A percentile compares a stretch with the other conserved stretches of the same genome.
These are phyloP conservation scores for Heteropelma amictum DNA, from an alignment of 2,888 invertebrate species.

Conservation along the genomic window DNA sequence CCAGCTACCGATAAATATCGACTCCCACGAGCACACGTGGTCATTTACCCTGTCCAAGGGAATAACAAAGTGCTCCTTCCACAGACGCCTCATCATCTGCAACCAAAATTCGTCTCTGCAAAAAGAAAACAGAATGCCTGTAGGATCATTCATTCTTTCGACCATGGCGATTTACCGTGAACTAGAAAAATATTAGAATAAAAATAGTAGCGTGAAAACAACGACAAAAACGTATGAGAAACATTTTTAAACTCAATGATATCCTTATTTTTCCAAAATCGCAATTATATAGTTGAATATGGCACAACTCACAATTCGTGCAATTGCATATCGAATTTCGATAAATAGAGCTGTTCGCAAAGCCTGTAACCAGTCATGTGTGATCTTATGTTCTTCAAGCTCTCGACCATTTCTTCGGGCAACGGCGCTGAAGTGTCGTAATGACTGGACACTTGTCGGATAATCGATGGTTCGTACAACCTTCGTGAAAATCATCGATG, in stretches of 20 bases:
- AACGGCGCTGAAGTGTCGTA: conserved; percentile 86
- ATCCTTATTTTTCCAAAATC: background rate
- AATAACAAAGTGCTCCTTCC: conserved; percentile 89
- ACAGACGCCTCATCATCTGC: conserved; percentile 86
- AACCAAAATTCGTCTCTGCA: conserved; percentile 88
- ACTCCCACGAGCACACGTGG: conserved; percentile 91
- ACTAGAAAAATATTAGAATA: too few species aligned
- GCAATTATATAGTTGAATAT: background rate
- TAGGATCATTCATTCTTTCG: too few species aligned
- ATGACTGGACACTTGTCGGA: conserved; percentile 85
- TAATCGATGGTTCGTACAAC: conserved; percentile 83
- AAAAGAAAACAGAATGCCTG: too few species aligned
- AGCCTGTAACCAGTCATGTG: conserved; percentile 90
- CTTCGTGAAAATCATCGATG: conserved; percentile 62
- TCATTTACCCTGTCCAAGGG: conserved; percentile 88
- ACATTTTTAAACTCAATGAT: too few species aligned
- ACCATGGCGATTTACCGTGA: too few species aligned
- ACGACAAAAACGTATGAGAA: too few species aligned
- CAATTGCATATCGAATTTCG: conserved; percentile 90
- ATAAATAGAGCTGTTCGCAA: conserved; percentile 89
- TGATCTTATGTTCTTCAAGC: conserved; percentile 82
- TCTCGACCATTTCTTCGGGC: conserved; percentile 83
- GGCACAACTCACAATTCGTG: conserved; percentile 82
- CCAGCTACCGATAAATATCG: conserved; percentile 91
- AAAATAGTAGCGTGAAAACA: too few species aligned